Evolutionary conservation across 1,140 invertebrate species (phyloP).

Genomic region (Bilobella aurantiaca): DNA sequence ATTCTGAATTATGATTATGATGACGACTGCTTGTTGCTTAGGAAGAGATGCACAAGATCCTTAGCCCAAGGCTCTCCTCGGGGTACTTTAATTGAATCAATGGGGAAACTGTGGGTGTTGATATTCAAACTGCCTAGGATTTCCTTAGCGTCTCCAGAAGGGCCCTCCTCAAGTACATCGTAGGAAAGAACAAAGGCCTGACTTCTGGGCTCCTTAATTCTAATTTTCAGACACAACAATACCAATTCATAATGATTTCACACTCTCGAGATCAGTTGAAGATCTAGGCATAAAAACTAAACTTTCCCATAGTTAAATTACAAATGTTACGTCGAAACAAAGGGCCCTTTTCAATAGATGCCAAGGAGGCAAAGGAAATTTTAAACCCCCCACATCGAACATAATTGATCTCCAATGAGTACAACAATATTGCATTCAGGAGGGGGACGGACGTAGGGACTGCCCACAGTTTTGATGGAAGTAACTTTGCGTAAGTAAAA

Average conservation of each 20-base stretch:
- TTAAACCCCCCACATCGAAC: conserved; percentile 11
- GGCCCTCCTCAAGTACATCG: too few species aligned
- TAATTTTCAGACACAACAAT: conserved; percentile 15
- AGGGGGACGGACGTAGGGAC: too few species aligned
- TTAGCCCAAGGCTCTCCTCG: not conserved
- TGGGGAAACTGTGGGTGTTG: conserved; percentile 14
- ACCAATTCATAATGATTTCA: conserved; percentile 29
- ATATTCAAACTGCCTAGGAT: conserved; percentile 8
- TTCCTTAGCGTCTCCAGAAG: not conserved
- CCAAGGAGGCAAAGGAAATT: not conserved
- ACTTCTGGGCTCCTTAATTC: not conserved
- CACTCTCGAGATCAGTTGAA: not conserved
- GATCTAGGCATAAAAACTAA: conserved; percentile 12
- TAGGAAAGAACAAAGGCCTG: not conserved
- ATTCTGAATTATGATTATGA: not conserved
- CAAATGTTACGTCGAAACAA: conserved; percentile 26
- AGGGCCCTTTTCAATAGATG: conserved; percentile 19
- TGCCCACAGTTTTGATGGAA: too few species aligned
- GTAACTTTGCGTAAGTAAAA: too few species aligned
- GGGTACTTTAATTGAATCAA: conserved; percentile 28
- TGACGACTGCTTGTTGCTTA: not conserved
- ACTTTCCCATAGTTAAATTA: conserved; percentile 32
- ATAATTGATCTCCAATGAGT: conserved; percentile 28
- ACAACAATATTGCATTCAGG: too few species aligned
- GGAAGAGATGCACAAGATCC: not conserved